Conservation (phyloP, 2,113 vertebrate genomes). For the Phycodurus eques region DNA sequence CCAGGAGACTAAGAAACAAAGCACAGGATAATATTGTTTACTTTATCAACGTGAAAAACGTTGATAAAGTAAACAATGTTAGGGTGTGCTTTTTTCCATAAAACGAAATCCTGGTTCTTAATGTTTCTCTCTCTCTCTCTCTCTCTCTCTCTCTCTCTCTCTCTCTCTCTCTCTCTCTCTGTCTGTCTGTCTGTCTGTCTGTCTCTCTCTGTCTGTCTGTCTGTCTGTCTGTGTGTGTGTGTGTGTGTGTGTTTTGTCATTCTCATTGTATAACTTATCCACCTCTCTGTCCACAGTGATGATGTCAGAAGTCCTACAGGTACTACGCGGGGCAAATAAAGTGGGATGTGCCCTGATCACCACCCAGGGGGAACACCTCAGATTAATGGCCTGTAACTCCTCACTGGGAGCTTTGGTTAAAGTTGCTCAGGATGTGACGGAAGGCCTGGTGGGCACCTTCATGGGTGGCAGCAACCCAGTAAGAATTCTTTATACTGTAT, state of each 20-base stretch:
- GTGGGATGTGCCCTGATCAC: constrained; percentile 69
- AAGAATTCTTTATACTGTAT: neutral
- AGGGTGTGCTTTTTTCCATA: neutral
- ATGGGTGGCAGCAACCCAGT: constrained; percentile 48
- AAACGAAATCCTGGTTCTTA: neutral
- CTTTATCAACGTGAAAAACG: neutral
- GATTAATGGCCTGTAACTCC: constrained; percentile 67
- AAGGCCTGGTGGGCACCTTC: constrained; percentile 49
- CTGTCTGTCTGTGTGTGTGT: no score
- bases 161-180: no score
- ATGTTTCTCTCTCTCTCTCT: neutral
- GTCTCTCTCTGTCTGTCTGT: no score
- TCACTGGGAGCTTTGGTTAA: constrained; percentile 62
- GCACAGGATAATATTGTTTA: neutral
- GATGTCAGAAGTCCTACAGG: constrained; percentile 69
- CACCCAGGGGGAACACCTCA: constrained; percentile 73
- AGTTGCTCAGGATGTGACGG: constrained; percentile 59
- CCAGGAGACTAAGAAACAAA: neutral
- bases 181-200: no score
- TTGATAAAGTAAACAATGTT: neutral
- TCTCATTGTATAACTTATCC: neutral
- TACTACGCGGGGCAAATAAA: constrained; percentile 73
- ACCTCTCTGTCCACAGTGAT: constrained; percentile 39
- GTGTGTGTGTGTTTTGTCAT: neutral
- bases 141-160: no score